Base-by-base conservation (phyloP, 2,113 vertebrate species). In the Corydoras sp. region DNA sequence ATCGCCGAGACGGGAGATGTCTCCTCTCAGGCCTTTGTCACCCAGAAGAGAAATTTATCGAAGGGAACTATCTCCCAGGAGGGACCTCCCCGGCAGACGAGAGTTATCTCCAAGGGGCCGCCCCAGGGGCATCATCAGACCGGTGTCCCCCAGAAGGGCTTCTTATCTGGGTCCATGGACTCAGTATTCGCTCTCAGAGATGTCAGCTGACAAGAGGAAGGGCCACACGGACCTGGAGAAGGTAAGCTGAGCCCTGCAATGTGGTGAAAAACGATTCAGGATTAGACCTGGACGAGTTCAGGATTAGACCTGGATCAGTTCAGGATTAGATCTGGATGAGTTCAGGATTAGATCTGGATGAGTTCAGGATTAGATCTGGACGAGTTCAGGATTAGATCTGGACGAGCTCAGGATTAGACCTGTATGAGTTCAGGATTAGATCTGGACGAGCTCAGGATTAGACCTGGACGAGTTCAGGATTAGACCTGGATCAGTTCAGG, bases 21-120 rank as follows among this genome's bases (percentile, higher is more conserved):
- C 73, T 5, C 95, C 87, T 79, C 92, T 87, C 83, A 93, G 79
- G 85, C 88, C 86, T 75, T 71, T 87, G 73, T 89, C 88, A 9
- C 88, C 88, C 4, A 87, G 91, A 74, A 94, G 92, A 76, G 94
- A 98, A 35, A 79, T 86, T 0, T 86, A 89, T 65, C 85, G 94
- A 73, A 89, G 94, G 74, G 97, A 99, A 74, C 76, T 95, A 13
- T 99, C 96, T 79, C 97, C 96, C 58, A 89, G 95, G 76, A 88
- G 92, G 78, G 93, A 95, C n/a, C 60, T 83, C 65, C 93, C 91
- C 14, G 90, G 92, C 0, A 87, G 90, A 69, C 79, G 84, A 4
- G 87, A 85, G 74, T 80, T 88, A n/a, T 87, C 85, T 0, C 82
- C 88, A 61, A 80, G 85, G 13, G 87, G 87, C 54, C 82, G 84